Base-by-base conservation (phyloP, 2,888 invertebrate species). In the Creontiades dilutus region DNA sequence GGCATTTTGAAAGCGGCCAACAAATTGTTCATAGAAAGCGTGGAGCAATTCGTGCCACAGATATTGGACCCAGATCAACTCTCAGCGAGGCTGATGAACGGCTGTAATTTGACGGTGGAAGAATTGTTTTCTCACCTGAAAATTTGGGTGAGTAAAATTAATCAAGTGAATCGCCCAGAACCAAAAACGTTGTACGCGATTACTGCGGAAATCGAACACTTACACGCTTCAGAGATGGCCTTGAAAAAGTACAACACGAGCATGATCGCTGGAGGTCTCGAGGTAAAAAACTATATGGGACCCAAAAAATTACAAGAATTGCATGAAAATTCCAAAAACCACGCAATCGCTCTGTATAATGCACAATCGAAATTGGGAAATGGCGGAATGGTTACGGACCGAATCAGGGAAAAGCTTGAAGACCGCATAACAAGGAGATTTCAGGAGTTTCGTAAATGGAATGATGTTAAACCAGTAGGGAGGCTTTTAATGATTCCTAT, bases 21-120 rank as follows among this genome's bases (percentile, higher is more conserved):
- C 14, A 28, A 19, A 14, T 2, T 12, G 23, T 86, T 86, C 48
- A 68, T 16, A 19, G 23, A n/a, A 19, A 3, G 75, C 19, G 7
- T 86, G 5, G 19, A 23, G 47, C 1, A 28, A n/a, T 78, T 88
- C 48, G 37, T 88, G 27, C n/a, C 48, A 19, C 9, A 48, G 0
- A 27, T 88, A 19, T 52, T 88, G 78, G 3, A 57, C 2, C 78
- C 86, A 2, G 75, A 68, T n/a, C 27, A 68, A 9, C 75, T 86
- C 47, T 12, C 47, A 19, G 23, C 0, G 47, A 75, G 75, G 75
- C 46, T 7, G 4, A 14, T 86, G 11, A 16, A 86, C 47, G 48
- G 48, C 12, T 23, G n/a, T 27, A 4, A 46, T 0, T 46, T 75
- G 48, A 86, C 86, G 5, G 47, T 75, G n/a, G 52, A 13, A 0